A percentile compares a stretch with the other conserved stretches of the same genome.
phyloP scores from a whole-genome alignment of 2,888 invertebrate genomes.

The Perdita meconis region DNA sequence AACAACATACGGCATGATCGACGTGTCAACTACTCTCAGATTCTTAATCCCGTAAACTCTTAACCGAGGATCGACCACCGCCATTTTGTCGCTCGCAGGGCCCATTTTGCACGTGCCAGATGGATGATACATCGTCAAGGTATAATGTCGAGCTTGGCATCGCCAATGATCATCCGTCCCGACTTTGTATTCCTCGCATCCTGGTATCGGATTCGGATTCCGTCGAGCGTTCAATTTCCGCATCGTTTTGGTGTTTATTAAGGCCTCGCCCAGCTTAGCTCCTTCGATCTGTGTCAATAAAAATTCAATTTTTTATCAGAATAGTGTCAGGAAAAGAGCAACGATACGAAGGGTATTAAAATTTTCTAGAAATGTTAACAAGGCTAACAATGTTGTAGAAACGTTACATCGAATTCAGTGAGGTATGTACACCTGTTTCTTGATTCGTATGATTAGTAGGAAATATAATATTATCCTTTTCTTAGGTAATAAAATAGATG shows the following conservation, averaged over 20 bases:
- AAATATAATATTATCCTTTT: too few relatives aligned
- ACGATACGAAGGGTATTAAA: too few relatives aligned
- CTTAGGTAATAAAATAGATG: too few relatives aligned
- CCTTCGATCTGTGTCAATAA: conserved; percentile 41
- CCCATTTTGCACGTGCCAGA: conserved; percentile 94
- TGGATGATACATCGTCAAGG: conserved; percentile 93
- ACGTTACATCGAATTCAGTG: too few relatives aligned
- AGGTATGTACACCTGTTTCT: too few relatives aligned
- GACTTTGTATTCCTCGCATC: conserved; percentile 21
- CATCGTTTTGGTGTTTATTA: conserved; percentile 30
- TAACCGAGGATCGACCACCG: conserved; percentile 85
- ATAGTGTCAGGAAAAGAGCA: too few relatives aligned
- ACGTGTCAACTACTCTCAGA: conserved; percentile 92
- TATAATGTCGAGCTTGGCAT: conserved; percentile 90
- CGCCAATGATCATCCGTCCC: conserved; percentile 86
- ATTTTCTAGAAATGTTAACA: too few relatives aligned
- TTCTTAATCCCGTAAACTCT: conserved; percentile 88
- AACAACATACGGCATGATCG: conserved; percentile 92
- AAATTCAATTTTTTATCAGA: too few relatives aligned
- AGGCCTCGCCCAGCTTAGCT: conserved; percentile 14
- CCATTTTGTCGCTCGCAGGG: conserved; percentile 85
- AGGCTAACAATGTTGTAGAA: too few relatives aligned
- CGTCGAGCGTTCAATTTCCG: conserved; percentile 27
- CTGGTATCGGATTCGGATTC: conserved; percentile 23
- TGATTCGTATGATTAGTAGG: too few relatives aligned